Conservation (phyloP, 2,888 invertebrate species). For the Stenotaenia linearis region DNA sequence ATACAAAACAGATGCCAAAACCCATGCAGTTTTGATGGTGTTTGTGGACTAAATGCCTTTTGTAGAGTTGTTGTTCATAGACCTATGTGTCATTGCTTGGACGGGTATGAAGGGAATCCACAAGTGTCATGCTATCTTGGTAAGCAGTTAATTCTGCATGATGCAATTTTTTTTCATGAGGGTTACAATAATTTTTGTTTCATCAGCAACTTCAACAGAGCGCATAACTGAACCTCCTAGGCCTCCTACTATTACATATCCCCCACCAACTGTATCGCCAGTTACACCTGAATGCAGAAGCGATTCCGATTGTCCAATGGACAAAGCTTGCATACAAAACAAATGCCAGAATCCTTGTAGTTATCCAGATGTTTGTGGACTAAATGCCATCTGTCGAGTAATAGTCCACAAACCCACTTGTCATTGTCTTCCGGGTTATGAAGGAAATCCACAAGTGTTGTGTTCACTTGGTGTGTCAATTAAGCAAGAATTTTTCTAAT, state of each 20-base stretch:
- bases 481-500: slow-evolving; percentile 34
- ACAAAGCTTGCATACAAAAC: slow-evolving; percentile 86
- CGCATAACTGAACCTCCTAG: background rate
- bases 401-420: slow-evolving; percentile 70
- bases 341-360: slow-evolving; percentile 53
- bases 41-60: slow-evolving; percentile 67
- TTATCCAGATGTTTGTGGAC: slow-evolving; percentile 60
- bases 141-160: no score
- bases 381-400: slow-evolving; percentile 72
- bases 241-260: background rate
- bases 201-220: background rate
- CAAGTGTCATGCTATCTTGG: slow-evolving; percentile 49
- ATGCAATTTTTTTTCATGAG: no score
- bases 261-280: background rate
- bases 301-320: slow-evolving; percentile 55
- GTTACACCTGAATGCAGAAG: slow-evolving; percentile 38
- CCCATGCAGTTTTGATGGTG: slow-evolving; percentile 48
- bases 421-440: slow-evolving; percentile 64
- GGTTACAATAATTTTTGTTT: no score
- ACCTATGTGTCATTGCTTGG: slow-evolving; percentile 72
- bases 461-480: slow-evolving; percentile 51
- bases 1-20: slow-evolving; percentile 59
- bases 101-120: slow-evolving; percentile 71
- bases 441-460: slow-evolving; percentile 70
- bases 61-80: slow-evolving; percentile 75